Percentiles rank a stretch among this genome's conserved stretches.
Evolutionary conservation across 2,888 invertebrate genomes (phyloP).

Genomic region (Erebia epiphron): DNA sequence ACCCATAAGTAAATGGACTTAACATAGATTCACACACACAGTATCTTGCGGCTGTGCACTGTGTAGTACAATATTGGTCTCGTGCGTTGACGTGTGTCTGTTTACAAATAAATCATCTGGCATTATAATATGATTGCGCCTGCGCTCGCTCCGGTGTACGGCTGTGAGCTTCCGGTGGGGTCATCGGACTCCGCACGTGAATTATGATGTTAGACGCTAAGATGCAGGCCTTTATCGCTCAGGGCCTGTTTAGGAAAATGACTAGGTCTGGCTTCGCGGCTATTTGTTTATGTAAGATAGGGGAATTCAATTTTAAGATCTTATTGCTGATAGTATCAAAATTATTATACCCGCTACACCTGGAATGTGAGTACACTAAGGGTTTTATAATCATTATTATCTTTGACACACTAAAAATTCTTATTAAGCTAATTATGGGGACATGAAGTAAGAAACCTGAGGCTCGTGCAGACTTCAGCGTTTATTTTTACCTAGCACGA

Average conservation of each 20-base stretch:
- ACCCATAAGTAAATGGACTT: neutral
- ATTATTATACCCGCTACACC: neutral
- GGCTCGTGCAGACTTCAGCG: too few species aligned
- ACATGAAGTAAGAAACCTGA: too few species aligned
- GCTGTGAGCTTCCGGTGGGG: constrained; percentile 39
- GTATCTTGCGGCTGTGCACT: constrained; percentile 14
- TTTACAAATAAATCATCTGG: constrained; percentile 82
- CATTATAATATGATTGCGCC: constrained; percentile 41
- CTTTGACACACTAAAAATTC: too few species aligned
- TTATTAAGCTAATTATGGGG: too few species aligned
- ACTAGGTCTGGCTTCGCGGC: neutral
- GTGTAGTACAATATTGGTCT: constrained; percentile 56
- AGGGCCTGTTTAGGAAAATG: constrained; percentile 21
- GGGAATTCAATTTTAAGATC: constrained; percentile 11
- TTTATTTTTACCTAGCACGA: too few species aligned
- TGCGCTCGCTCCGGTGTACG: constrained; percentile 20
- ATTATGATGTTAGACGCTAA: constrained; percentile 43
- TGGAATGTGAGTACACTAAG: neutral
- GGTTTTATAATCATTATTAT: neutral
- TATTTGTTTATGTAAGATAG: constrained; percentile 11
- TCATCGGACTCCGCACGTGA: constrained; percentile 50
- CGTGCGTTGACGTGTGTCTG: constrained; percentile 69
- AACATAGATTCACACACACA: constrained; percentile 18
- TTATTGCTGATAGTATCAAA: neutral
- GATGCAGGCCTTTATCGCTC: constrained; percentile 22